A percentile compares a stretch with the other conserved stretches of the same genome.
Conservation (phyloP, 2,888 invertebrate species). For the Spatulosminthurus flaviceps region DNA sequence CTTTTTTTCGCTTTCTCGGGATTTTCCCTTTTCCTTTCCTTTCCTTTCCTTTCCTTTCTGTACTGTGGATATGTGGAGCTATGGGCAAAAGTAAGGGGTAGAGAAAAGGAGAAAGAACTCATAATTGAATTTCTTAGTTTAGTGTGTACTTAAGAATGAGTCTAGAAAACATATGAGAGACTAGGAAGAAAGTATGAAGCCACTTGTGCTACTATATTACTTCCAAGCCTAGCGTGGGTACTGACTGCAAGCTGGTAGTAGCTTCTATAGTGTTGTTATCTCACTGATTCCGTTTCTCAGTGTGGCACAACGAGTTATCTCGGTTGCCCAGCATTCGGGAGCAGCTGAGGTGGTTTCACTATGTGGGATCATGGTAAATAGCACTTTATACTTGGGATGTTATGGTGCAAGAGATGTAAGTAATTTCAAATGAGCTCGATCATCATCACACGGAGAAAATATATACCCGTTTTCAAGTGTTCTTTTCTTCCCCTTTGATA, state of each 20-base stretch:
- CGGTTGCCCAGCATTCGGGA: conserved; percentile 1
- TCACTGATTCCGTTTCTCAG: conserved; percentile 6
- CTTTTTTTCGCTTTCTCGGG: conserved; percentile 13
- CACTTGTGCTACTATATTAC: too few relatives aligned
- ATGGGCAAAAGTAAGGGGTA: not conserved
- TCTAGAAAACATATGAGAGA: not conserved
- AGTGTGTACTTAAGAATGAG: conserved; percentile 16
- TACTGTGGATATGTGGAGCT: not conserved
- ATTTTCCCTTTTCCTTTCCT: conserved; percentile 15
- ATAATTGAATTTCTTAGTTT: conserved; percentile 37
- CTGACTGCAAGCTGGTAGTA: too few relatives aligned
- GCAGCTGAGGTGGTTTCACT: not conserved
- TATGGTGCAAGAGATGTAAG: not conserved
- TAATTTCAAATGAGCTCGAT: conserved; percentile 18
- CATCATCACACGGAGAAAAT: conserved; percentile 1
- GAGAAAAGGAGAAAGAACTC: not conserved
- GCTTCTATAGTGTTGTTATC: not conserved
- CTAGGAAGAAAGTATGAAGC: not conserved
- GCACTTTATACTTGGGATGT: not conserved
- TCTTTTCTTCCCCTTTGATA: not conserved
- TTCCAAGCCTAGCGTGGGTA: too few relatives aligned
- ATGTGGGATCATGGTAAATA: conserved; percentile 3
- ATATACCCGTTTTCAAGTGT: not conserved
- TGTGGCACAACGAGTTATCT: conserved; percentile 2
- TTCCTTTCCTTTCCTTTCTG: not conserved